A percentile compares a stretch with the other conserved stretches of the same genome.
Conservation (phyloP, 2,888 invertebrate species). For the Malthinus flaveolus region DNA sequence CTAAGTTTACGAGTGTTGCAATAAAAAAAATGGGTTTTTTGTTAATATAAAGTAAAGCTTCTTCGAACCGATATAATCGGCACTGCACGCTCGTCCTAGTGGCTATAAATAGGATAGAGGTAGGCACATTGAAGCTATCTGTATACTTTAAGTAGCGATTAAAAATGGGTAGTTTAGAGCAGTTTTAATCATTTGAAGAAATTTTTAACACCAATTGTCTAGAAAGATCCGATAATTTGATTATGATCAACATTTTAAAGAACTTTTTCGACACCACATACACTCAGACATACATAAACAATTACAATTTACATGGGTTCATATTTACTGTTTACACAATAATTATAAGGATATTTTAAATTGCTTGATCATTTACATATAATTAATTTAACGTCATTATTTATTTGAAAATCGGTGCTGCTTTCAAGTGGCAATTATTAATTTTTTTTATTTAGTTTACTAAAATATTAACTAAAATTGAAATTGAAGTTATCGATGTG, state of each 20-base stretch:
- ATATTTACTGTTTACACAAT: slow-evolving; percentile 26
- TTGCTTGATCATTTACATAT: slow-evolving; percentile 24
- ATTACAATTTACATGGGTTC: slow-evolving; percentile 38
- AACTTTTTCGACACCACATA: slow-evolving; percentile 26
- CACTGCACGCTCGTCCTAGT: too few species aligned
- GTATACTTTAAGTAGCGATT: too few species aligned
- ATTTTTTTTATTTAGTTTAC: slow-evolving; percentile 29
- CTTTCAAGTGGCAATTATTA: slow-evolving; percentile 28
- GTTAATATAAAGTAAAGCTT: too few species aligned
- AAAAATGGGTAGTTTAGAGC: too few species aligned
- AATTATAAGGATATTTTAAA: slow-evolving; percentile 31
- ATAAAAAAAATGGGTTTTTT: too few species aligned
- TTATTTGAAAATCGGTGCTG: slow-evolving; percentile 39
- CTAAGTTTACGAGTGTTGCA: too few species aligned
- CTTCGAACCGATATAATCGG: too few species aligned
- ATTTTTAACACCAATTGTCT: background rate
- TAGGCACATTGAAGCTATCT: too few species aligned
- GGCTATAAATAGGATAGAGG: too few species aligned
- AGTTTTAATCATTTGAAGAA: too few species aligned
- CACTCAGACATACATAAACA: slow-evolving; percentile 30
- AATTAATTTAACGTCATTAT: slow-evolving; percentile 28
- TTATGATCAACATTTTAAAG: slow-evolving; percentile 18
- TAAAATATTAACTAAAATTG: slow-evolving; percentile 28
- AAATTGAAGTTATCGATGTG: slow-evolving; percentile 24
- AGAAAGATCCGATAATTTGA: slow-evolving; percentile 7